A percentile compares a stretch with the other conserved stretches of the same genome.
phyloP scores from a whole-genome alignment of 1,140 invertebrate species.

The Magallana angulata region DNA sequence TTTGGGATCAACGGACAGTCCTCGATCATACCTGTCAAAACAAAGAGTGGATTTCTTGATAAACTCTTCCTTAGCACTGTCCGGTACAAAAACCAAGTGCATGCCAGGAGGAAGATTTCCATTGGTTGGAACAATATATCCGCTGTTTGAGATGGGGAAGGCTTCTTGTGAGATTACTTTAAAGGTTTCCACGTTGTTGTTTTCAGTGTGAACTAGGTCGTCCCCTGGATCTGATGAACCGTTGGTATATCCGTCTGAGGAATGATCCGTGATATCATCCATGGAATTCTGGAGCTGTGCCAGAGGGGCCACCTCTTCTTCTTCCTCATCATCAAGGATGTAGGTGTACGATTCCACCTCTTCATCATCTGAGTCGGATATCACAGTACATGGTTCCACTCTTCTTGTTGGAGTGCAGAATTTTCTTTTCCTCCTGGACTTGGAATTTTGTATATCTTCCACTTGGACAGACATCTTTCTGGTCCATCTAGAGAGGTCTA shows the following conservation, averaged over 20 bases:
- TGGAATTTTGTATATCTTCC: not conserved
- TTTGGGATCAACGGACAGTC: not conserved
- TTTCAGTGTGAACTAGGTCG: not conserved
- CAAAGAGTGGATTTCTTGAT: conserved; percentile 12
- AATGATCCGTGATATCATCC: not conserved
- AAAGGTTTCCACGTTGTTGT: conserved; percentile 14
- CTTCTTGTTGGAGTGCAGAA: not conserved
- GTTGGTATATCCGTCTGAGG: conserved; percentile 21
- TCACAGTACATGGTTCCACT: not conserved
- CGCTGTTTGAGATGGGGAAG: conserved; percentile 17
- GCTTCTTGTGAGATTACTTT: conserved; percentile 29
- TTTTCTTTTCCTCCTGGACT: conserved; percentile 8
- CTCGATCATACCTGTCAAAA: conserved; percentile 4
- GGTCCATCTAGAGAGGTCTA: not conserved
- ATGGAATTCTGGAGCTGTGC: not conserved
- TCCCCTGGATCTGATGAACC: not conserved
- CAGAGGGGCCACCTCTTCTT: not conserved
- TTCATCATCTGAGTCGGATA: not conserved
- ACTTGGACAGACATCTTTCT: conserved; percentile 6
- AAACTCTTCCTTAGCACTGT: conserved; percentile 12
- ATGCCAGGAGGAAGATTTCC: conserved; percentile 13
- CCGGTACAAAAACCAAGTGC: conserved; percentile 18
- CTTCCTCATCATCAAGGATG: conserved; percentile 1
- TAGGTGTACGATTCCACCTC: not conserved
- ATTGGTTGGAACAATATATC: conserved; percentile 21